Base-by-base conservation (phyloP, 2,888 invertebrate genomes). In the Ashinkailepas kermadecensis region DNA sequence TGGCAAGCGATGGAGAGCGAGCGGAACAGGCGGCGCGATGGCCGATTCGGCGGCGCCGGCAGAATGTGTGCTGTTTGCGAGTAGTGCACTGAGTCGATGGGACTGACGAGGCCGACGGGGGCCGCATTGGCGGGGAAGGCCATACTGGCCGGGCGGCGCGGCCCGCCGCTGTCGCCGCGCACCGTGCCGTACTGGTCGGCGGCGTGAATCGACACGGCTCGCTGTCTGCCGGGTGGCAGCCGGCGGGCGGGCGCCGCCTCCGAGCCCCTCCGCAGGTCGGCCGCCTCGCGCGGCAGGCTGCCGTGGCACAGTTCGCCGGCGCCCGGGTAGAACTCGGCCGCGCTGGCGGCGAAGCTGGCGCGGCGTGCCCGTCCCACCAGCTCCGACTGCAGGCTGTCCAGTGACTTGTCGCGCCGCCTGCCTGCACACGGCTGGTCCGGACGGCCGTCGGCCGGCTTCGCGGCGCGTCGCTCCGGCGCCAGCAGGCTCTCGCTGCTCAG, bases 401-500 rank as follows among this genome's bases (percentile, higher is more conserved):
- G 74, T 10, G 56, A 13, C 74, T 6, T 10, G 54, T 7, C 56
- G 9, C 21, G 21, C 70, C 10, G 7, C 15, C 15, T 1, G 15
- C 7, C 13, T 9, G 23, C 23, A 10, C 13, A 9, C 23, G 9
- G 10, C 11, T 10, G 23, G 12, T 10, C 39, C 9, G 54, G 21
- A 56, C 15, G 11, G 54, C 18, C 18, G 21, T 2, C 10, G 54
- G 9, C 21, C 7, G 56, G 54, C 39, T 10, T 15, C 25, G 67
- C 23, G 65, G n/a, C 23, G 25, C 67, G 13, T 10, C 39, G 15
- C 25, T 10, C 39, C 39, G 39, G 39, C 15, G 25, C 15, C 21
- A 12, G 7, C 74, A 74, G 74, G 21, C 74, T 74, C 21, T 74
- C 74, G 56, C 54, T 74, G 74, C 74, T 74, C 21, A 74, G 74